Percentiles rank a stretch among this genome's conserved stretches.
Conservation (phyloP, 1,140 invertebrate genomes). For the Anastrepha obliqua region DNA sequence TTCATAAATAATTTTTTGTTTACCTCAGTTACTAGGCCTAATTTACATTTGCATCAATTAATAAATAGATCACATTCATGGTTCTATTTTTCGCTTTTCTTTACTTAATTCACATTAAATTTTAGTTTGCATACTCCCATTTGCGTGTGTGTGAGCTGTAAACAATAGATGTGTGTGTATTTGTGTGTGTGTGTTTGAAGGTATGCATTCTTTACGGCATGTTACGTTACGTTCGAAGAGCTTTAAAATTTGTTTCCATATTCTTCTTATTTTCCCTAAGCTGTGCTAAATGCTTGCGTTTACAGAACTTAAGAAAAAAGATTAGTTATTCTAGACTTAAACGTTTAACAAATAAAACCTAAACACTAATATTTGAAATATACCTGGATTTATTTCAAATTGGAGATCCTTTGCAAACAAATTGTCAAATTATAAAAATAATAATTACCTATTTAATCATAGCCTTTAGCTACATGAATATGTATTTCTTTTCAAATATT, state of each 20-base stretch:
- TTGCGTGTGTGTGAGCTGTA: background rate
- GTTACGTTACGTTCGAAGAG: background rate
- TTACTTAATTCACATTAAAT: slow-evolving; percentile 49
- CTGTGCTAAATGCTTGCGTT: background rate
- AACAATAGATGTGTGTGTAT: background rate
- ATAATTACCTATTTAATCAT: too few species aligned
- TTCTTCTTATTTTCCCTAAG: too few species aligned
- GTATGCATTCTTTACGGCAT: too few species aligned
- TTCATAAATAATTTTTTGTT: slow-evolving; percentile 26
- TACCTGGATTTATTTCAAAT: slow-evolving; percentile 11
- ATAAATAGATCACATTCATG: slow-evolving; percentile 73
- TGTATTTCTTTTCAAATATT: too few species aligned
- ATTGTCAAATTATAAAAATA: background rate
- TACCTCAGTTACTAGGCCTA: slow-evolving; percentile 23
- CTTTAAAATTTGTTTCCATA: background rate
- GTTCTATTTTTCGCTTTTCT: slow-evolving; percentile 65
- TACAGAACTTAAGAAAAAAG: background rate
- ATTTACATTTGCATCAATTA: slow-evolving; percentile 60
- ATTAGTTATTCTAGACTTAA: background rate
- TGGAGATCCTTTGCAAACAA: slow-evolving; percentile 43
- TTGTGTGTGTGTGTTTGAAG: background rate
- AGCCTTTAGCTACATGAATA: too few species aligned
- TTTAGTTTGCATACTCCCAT: background rate
- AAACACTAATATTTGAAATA: slow-evolving; percentile 32
- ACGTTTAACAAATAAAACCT: background rate